Base-by-base conservation (phyloP, 2,113 vertebrate species). In the Anas platyrhynchos region DNA sequence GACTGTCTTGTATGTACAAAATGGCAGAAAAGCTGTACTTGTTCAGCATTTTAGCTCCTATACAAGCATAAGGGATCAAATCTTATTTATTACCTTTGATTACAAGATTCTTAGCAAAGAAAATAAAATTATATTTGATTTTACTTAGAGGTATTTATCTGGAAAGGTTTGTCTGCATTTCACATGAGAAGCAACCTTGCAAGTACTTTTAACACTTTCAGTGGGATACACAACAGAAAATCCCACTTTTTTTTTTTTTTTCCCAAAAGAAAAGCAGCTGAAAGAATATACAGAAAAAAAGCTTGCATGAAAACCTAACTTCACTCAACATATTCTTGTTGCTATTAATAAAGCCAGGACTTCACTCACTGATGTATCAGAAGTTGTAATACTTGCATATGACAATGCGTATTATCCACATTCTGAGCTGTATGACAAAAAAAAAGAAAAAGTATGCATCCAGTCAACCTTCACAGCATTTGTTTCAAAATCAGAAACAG, bases 401-500 rank as follows among this genome's bases (percentile, higher is more conserved):
- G n/a, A 48, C 27, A 74, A 20, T 34, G 34, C 34, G 34, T 34
- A 34, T 65, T 15, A 77, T 80, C 86, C 67, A 38, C 11, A 59
- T 83, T 88, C 55, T 58, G 22, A 93, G 63, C 55, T 74, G 36
- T 31, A 16, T 7, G 56, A 83, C 29, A 86, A 31, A 85, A 89
- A 71, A 32, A 88, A 55, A 56, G 13, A 43, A 15, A 43, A 46
- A 44, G 59, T 63, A 52, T 26, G 41, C 29, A 72, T 50, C 38
- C 75, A 29, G 69, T 95, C 87, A 89, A 56, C 5, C 16, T 75
- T 61, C 48, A 68, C 13, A 76, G 77, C 66, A 75, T 26, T 63
- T 89, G 52, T 48, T 72, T 72, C 80, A 93, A 81, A 93, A 88
- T 77, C 38, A 77, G 44, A 86, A 31, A 21, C 55, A 92, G 76